Percentiles rank a stretch among this genome's conserved stretches.
Evolutionary conservation across 1,140 invertebrate genomes (phyloP).

Genomic region (Panagrolaimus sp.): DNA sequence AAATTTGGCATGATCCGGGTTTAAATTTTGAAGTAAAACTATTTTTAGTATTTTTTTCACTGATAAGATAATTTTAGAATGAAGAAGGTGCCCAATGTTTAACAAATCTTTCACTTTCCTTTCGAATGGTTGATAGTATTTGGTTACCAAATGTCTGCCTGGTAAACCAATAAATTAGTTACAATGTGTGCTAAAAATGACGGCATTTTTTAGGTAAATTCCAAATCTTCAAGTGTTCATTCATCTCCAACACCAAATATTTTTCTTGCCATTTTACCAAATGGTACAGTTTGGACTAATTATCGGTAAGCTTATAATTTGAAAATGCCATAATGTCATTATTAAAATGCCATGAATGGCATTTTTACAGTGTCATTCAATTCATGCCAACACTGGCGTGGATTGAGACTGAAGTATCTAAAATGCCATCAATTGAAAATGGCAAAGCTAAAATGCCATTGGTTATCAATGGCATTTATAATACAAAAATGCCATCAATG

Average conservation of each 20-base stretch:
- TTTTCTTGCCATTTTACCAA: slow-evolving; percentile 58
- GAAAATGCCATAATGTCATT: no score
- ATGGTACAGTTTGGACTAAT: slow-evolving; percentile 57
- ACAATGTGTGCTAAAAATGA: slow-evolving; percentile 27
- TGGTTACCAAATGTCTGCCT: slow-evolving; percentile 37
- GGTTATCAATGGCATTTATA: no score
- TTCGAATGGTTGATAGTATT: slow-evolving; percentile 57
- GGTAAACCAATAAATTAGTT: slow-evolving; percentile 10
- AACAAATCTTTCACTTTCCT: slow-evolving; percentile 53
- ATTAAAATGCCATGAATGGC: background rate
- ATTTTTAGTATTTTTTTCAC: slow-evolving; percentile 14
- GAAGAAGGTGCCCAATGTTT: slow-evolving; percentile 59
- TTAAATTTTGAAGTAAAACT: slow-evolving; percentile 45
- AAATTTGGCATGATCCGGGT: slow-evolving; percentile 58
- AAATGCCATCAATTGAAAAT: no score
- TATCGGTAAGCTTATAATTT: slow-evolving; percentile 37
- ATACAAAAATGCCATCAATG: no score
- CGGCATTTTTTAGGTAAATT: slow-evolving; percentile 38
- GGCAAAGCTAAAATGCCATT: no score
- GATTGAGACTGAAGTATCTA: slow-evolving; percentile 27
- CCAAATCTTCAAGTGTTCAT: slow-evolving; percentile 51
- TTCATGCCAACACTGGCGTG: background rate
- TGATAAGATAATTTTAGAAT: slow-evolving; percentile 24
- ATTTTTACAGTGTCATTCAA: background rate
- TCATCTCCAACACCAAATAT: slow-evolving; percentile 58